Base-by-base conservation (phyloP, 2,797 vertebrate species). In the Natrix natrix region DNA sequence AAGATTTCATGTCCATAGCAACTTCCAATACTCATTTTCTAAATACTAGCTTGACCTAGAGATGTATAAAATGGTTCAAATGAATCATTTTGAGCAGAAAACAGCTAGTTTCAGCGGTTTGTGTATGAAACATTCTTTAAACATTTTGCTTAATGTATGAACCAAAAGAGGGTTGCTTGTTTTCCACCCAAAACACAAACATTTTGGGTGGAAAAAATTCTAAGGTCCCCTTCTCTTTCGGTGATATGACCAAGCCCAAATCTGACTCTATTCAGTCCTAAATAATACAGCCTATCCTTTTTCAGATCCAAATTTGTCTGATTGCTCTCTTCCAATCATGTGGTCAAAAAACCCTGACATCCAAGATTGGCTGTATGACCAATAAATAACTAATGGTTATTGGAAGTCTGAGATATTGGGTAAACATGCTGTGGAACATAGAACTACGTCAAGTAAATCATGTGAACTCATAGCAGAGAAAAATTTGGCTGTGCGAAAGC, bases 31-130 rank as follows among this genome's bases (percentile, higher is more conserved):
- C 83, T 87, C 28, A 93, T n/a, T 86, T 83, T 22, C 56, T 66
- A 94, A 43, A 20, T 32, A 96, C 56, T 26, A 69, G 93, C 16
- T 95, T 91, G 32, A n/a, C 14, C 24, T 60, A 74, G 16, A n/a
- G 2, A 74, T 74, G n/a, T 74, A 17, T 17, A 37, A 37, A 74
- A 74, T 74, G 6, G 32, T 37, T 74, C 69, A 37, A 74, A 37
- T 74, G 69, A 22, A 78, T 78, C 8, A 22, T 78, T 78, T 20
- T 78, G 69, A 78, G 32, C 69, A 78, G 3, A 43, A 74, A 78
- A 78, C 17, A 78, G 32, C 69, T 78, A 43, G 32, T 78, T 43
- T 78, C 69, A 22, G 32, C 43, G 32, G 8, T 20, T 43, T 78
- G 69, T 22, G 17, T 20, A 78, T 22, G 69, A 78, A 78, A 78